Conservation (phyloP, 2,797 vertebrate species). For the Falco novaeseelandiae region DNA sequence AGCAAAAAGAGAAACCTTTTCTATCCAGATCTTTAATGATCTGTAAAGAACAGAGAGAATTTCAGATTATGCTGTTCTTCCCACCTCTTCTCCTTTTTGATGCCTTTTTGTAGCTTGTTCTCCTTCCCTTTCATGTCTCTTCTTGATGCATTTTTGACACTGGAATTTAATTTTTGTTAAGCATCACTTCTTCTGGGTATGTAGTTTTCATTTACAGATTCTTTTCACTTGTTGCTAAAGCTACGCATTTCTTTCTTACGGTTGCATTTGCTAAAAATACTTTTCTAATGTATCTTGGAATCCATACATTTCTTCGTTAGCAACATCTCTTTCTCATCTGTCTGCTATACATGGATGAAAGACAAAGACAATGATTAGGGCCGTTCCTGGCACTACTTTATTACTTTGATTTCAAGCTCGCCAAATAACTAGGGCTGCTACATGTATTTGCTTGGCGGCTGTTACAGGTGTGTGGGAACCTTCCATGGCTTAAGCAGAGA, state of each 20-base stretch:
- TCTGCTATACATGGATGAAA: background rate
- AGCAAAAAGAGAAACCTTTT: background rate
- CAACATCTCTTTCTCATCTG: background rate
- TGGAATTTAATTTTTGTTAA: constrained; percentile 14
- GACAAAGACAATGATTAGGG: background rate
- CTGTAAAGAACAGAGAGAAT: constrained; percentile 38
- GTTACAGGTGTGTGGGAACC: background rate
- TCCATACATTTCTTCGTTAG: background rate
- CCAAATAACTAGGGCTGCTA: background rate
- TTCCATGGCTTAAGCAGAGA: background rate
- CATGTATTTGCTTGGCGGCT: background rate
- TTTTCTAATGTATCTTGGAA: background rate
- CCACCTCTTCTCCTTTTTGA: background rate
- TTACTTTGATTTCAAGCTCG: background rate
- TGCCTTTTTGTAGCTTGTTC: background rate
- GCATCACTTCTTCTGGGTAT: background rate
- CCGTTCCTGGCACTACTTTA: background rate
- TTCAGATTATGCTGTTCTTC: background rate
- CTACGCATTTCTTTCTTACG: rapidly evolving
- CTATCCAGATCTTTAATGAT: background rate
- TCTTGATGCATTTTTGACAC: background rate
- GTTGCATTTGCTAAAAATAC: background rate
- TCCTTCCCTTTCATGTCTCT: constrained; percentile 6
- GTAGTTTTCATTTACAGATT: background rate
- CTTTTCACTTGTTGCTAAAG: background rate